A percentile compares a stretch with the other conserved stretches of the same genome.
Conservation (phyloP, 2,888 invertebrate genomes). For the Scaptomyza cyrtandrae region DNA sequence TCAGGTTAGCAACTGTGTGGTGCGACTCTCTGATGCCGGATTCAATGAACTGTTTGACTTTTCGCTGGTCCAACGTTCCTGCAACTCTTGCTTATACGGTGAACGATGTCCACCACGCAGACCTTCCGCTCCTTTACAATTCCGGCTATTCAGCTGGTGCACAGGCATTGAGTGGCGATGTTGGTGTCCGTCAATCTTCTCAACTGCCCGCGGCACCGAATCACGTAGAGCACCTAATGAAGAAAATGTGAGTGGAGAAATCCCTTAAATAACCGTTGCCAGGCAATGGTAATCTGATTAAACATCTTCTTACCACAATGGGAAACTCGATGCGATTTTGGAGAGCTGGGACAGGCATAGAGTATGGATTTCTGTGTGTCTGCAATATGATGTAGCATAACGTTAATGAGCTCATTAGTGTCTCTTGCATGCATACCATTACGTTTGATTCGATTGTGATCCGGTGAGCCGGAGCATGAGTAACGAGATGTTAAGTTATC, state of each 20-base stretch:
- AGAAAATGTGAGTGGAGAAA: background rate
- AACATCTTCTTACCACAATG: constrained; percentile 78
- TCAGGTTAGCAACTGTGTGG: constrained; percentile 67
- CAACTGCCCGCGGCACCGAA: constrained; percentile 56
- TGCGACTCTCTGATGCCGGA: constrained; percentile 32
- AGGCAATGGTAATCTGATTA: background rate
- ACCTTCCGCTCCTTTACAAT: constrained; percentile 8
- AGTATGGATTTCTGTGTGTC: constrained; percentile 84
- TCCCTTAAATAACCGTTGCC: background rate
- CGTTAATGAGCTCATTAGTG: constrained; percentile 25
- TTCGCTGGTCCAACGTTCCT: constrained; percentile 53
- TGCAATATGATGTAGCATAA: constrained; percentile 41
- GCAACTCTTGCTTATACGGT: constrained; percentile 62
- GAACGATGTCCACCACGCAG: constrained; percentile 39
- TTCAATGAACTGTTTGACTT: constrained; percentile 21
- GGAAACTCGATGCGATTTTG: constrained; percentile 81
- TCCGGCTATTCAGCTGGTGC: constrained; percentile 38
- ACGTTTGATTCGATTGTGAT: constrained; percentile 88
- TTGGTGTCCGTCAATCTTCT: constrained; percentile 27
- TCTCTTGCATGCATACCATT: constrained; percentile 86
- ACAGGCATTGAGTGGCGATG: constrained; percentile 66
- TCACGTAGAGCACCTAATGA: constrained; percentile 76
- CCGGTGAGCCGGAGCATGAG: constrained; percentile 91
- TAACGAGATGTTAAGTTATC: constrained; percentile 91
- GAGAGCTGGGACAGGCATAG: constrained; percentile 84